Conservation (phyloP, 2,113 vertebrate genomes). For the Piaya cayana region DNA sequence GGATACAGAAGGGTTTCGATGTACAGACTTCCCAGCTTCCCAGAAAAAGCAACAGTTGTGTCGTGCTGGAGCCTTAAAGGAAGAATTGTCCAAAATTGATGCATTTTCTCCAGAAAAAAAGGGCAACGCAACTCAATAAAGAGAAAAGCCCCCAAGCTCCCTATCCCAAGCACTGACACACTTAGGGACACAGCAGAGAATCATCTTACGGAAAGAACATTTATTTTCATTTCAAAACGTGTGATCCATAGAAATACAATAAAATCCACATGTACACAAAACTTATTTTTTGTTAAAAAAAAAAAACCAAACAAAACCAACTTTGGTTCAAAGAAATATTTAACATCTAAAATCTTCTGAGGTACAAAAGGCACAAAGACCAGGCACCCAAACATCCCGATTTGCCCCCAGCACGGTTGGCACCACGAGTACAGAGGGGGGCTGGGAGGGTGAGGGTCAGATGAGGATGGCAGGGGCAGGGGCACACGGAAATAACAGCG, state of each 20-base stretch:
- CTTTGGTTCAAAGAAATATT: slow-evolving; percentile 74
- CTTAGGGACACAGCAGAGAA: neutral
- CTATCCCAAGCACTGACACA: neutral
- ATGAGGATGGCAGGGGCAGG: neutral
- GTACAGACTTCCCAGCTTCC: neutral
- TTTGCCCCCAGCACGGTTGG: neutral
- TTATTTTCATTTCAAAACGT: slow-evolving; percentile 73
- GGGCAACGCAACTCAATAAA: neutral
- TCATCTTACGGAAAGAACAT: slow-evolving; percentile 56
- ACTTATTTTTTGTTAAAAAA: neutral
- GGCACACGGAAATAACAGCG: neutral
- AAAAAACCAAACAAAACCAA: too few species aligned
- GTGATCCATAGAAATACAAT: slow-evolving; percentile 71
- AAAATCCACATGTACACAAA: slow-evolving; percentile 72
- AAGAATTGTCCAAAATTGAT: neutral
- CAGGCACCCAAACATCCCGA: slow-evolving; percentile 16
- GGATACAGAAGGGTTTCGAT: neutral
- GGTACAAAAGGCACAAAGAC: slow-evolving; percentile 59
- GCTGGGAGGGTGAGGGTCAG: neutral
- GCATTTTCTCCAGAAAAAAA: neutral
- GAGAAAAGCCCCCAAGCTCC: neutral
- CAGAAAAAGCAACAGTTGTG: neutral
- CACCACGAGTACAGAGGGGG: neutral
- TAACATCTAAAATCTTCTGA: slow-evolving; percentile 67
- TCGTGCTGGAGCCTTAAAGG: neutral